Evolutionary conservation across 2,113 vertebrate species (phyloP).

Genomic region (Natator depressus): DNA sequence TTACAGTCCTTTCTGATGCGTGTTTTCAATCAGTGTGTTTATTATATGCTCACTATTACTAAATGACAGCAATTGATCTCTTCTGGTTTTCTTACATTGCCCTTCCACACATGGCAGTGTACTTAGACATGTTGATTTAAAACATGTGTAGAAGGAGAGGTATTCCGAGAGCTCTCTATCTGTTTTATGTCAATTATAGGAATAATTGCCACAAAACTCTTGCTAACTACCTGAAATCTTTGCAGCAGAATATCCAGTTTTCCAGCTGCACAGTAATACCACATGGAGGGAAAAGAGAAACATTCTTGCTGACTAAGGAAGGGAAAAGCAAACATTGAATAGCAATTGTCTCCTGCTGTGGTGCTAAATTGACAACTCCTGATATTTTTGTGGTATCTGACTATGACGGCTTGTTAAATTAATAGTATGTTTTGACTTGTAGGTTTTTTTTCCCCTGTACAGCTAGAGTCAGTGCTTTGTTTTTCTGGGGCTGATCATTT

Average conservation of each 20-base stretch:
- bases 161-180: not conserved
- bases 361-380: not conserved
- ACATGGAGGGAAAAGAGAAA: not conserved
- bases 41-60: not conserved
- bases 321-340: not conserved
- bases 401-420: not conserved
- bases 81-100: not conserved
- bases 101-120: not conserved
- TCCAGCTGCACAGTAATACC: not conserved
- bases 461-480: not conserved
- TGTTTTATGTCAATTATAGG: not conserved
- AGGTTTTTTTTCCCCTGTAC: not conserved
- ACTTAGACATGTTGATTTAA: not conserved
- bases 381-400: not conserved
- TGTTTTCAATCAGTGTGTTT: not conserved
- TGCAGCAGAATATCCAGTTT: not conserved
- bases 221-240: not conserved
- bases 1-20: not conserved
- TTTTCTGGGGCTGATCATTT: not conserved
- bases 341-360: not conserved
- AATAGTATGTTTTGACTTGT: not conserved
- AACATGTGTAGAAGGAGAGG: not conserved
- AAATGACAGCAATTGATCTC: not conserved
- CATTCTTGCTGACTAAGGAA: not conserved
- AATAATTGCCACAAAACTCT: not conserved